Evolutionary conservation across 1,140 invertebrate genomes (phyloP).

Genomic region (Ooceraea biroi): DNA sequence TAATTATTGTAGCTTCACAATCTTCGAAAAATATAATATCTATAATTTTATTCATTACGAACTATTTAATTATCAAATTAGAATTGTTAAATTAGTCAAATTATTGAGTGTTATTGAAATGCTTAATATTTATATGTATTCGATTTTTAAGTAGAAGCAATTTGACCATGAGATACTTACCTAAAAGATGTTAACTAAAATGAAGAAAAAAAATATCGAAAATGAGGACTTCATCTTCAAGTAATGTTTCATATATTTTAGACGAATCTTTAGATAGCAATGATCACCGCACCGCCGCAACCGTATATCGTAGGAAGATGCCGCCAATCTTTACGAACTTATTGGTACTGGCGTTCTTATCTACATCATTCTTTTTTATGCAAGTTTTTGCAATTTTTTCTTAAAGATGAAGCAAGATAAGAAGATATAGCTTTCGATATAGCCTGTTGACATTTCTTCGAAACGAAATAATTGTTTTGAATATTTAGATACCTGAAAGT

Average conservation of each 20-base stretch:
- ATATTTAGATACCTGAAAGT: background rate
- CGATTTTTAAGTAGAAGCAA: conserved; percentile 35
- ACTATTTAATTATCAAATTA: conserved; percentile 3
- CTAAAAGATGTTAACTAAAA: background rate
- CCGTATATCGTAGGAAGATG: conserved; percentile 93
- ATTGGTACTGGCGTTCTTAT: conserved; percentile 68
- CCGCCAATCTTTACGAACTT: conserved; percentile 94
- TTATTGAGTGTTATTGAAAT: too few relatives aligned
- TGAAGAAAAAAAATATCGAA: conserved; percentile 37
- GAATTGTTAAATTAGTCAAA: background rate
- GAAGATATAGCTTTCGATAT: background rate
- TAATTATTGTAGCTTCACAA: too few relatives aligned
- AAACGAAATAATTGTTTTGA: background rate
- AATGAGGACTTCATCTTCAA: conserved; percentile 88
- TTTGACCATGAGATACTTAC: conserved; percentile 61
- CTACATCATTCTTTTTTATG: conserved; percentile 79
- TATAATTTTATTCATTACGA: background rate
- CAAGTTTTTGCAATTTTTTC: background rate
- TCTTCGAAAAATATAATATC: background rate
- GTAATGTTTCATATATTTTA: conserved; percentile 93
- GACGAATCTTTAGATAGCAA: conserved; percentile 92
- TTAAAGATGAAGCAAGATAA: background rate
- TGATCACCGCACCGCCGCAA: conserved; percentile 88
- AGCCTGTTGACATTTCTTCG: background rate
- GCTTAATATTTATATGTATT: conserved; percentile 66